Evolutionary conservation across 2,113 vertebrate genomes (phyloP).

Genomic region (Pituophis catenifer): DNA sequence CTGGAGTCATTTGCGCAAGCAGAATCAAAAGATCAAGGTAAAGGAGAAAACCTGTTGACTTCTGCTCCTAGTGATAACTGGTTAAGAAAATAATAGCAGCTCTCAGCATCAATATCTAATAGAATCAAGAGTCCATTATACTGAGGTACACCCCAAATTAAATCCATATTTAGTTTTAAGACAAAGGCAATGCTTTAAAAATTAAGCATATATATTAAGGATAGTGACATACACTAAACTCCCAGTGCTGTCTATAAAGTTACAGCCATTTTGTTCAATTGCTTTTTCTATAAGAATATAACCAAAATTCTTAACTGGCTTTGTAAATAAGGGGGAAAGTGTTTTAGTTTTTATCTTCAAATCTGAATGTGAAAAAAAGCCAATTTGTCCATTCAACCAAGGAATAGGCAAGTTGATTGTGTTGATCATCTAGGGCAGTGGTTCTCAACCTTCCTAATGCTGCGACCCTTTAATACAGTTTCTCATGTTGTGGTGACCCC

Average conservation of each 20-base stretch:
- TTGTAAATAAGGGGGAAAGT: not conserved
- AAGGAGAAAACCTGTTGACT: not conserved
- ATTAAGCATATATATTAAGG: not conserved
- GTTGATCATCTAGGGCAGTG: not conserved
- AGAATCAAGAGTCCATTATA: not conserved
- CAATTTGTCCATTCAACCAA: not conserved
- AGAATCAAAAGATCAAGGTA: constrained; percentile 95
- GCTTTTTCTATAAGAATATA: not conserved
- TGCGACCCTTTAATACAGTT: too few species aligned
- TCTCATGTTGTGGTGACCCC: too few species aligned
- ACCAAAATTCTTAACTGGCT: not conserved
- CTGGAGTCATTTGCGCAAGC: constrained; percentile 88
- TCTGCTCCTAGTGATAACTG: not conserved
- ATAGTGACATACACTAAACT: not conserved
- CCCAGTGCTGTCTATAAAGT: not conserved
- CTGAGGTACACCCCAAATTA: not conserved
- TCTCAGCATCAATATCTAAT: not conserved
- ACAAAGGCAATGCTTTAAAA: not conserved
- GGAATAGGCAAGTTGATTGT: not conserved
- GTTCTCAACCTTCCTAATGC: too few species aligned
- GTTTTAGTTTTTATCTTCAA: not conserved
- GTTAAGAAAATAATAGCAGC: not conserved
- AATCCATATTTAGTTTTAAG: not conserved
- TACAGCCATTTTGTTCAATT: not conserved
- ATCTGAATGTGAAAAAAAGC: not conserved